Base-by-base conservation (phyloP, 2,888 invertebrate genomes). In the Parnassius mnemosyne region DNA sequence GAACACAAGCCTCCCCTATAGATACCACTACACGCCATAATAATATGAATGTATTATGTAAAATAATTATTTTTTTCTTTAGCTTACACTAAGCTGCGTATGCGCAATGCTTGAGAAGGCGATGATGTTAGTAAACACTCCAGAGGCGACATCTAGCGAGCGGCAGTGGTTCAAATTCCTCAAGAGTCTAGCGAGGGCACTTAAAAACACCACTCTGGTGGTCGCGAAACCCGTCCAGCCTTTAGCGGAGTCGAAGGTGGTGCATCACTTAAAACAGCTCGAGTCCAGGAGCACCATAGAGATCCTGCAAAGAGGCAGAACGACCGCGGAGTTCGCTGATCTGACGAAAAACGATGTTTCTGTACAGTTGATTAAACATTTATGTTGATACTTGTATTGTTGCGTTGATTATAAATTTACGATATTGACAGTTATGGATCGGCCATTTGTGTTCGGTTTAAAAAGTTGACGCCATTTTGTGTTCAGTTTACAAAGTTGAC, bases 81-180 rank as follows among this genome's bases (percentile, higher is more conserved):
- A 90, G 90, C 76, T 91, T 59, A 90, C 89, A 0, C 72, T 90
- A 7, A 84, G 84, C 70, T 85, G 87, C 71, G 83, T 90, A 0
- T 86, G 86, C 72, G 83, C 85, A 0, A 67, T 91, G 2, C 70
- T 89, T 52, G 89, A 89, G 25, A 83, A 83, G 20, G 88, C 90
- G 0, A 64, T 81, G 0, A 49, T 75, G 0, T 72, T 91, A 0
- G 79, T 85, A 0, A 85, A 83, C 70, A 88, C 88, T 0, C 84
- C 87, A 0, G 89, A 89, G 63, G 85, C 89, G 13, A 87, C 87
- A 0, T 79, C 88, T 1, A 87, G 83, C 77, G 91, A 90, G 63
- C 74, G 89, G 0, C 90, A 90, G 61, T 93, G 93, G 93, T 89
- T 83, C 10, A 89, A 89, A 66, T 94, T 93, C 80, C 83, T 94